A percentile compares a stretch with the other conserved stretches of the same genome.
These are phyloP conservation scores for Urocitellus parryii DNA, from an alignment of 2,113 vertebrate genomes.

Conservation along the genomic window DNA sequence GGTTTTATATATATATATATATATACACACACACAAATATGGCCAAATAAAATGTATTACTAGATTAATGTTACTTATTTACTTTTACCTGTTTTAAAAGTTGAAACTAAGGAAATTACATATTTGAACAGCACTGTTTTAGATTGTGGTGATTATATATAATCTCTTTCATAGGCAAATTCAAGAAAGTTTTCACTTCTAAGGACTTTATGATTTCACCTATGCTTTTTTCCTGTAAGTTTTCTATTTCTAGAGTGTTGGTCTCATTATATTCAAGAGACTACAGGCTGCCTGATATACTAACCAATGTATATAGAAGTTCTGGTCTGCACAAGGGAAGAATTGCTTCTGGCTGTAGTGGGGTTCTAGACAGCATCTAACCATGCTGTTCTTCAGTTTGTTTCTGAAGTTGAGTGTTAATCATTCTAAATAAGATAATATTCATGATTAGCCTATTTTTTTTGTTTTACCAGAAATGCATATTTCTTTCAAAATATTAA, in stretches of 20 bases:
- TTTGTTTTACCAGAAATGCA: background rate
- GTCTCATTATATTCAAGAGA: background rate
- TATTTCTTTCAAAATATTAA: constrained; percentile 1
- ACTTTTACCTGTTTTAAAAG: background rate
- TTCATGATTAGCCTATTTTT: background rate
- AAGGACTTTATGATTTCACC: background rate
- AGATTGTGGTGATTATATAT: background rate
- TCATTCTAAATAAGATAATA: background rate
- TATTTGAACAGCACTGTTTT: background rate
- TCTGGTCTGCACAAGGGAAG: background rate
- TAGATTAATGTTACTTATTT: background rate
- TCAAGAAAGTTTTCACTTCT: background rate
- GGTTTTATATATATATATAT: background rate
- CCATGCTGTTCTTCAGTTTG: background rate
- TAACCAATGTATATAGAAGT: background rate
- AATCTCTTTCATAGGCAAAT: background rate
- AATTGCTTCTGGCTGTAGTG: background rate
- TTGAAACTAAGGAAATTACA: background rate
- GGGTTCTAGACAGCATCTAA: background rate
- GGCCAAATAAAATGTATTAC: background rate
- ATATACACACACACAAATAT: no score
- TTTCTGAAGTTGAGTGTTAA: background rate
- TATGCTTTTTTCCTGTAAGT: background rate
- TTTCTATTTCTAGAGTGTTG: background rate
- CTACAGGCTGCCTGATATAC: background rate